Conservation (phyloP, 1,140 invertebrate species). For the Ladona fulva region DNA sequence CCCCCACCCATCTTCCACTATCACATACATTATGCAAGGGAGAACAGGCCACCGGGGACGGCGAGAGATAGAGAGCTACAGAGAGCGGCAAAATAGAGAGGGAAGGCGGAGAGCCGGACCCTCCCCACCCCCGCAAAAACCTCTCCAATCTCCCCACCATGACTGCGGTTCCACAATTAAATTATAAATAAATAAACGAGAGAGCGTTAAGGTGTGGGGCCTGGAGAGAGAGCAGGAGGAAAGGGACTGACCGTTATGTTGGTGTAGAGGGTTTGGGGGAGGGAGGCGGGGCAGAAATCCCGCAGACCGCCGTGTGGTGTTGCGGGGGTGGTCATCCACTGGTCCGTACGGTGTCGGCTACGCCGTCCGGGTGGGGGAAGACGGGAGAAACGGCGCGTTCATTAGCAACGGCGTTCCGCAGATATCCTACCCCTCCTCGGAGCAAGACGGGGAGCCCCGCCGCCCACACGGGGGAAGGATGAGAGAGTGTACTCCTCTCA, state of each 20-base stretch:
- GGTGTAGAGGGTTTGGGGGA: background rate
- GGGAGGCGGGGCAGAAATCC: background rate
- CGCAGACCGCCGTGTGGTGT: background rate
- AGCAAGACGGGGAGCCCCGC: background rate
- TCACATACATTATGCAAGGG: background rate
- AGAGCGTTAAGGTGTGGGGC: background rate
- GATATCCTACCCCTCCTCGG: background rate
- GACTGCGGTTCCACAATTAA: background rate
- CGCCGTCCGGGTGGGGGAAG: background rate
- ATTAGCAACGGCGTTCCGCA: background rate
- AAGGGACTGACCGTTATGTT: background rate
- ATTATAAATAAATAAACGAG: conserved; percentile 11
- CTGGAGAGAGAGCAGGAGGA: background rate
- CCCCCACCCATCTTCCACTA: background rate
- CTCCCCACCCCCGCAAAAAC: background rate
- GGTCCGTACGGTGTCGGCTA: background rate
- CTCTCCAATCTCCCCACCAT: background rate
- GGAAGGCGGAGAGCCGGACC: background rate
- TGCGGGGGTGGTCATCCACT: background rate
- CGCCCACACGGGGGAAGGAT: background rate
- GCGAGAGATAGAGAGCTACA: background rate
- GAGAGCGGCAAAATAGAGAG: background rate
- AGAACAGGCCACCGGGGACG: background rate
- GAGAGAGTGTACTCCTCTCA: background rate
- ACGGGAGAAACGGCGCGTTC: background rate